These are phyloP conservation scores for Rapana venosa DNA, from an alignment of 2,888 invertebrate species.

Conservation along the genomic window DNA sequence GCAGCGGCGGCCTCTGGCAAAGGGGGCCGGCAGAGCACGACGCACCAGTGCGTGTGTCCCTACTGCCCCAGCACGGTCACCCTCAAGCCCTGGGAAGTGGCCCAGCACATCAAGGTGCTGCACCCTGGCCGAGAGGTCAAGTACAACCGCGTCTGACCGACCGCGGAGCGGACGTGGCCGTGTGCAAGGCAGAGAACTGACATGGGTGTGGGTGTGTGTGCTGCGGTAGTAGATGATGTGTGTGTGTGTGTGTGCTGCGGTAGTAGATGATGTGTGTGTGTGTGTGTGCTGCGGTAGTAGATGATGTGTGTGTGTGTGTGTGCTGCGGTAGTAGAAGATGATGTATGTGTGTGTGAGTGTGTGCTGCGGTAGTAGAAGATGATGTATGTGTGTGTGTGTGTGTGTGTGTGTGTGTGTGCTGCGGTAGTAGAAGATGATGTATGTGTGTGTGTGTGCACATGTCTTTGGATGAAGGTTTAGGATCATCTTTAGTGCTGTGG, in stretches of 20 bases:
- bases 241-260: neutral
- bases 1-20: neutral
- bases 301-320: too few relatives aligned
- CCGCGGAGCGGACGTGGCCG: neutral
- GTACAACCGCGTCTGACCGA: slow-evolving; percentile 40
- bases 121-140: slow-evolving; percentile 60
- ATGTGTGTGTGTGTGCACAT: too few relatives aligned
- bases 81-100: slow-evolving; percentile 57
- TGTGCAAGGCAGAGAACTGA: neutral
- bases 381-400: too few relatives aligned
- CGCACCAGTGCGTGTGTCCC: slow-evolving; percentile 47
- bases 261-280: neutral
- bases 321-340: too few relatives aligned
- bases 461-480: too few relatives aligned
- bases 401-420: too few relatives aligned
- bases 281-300: neutral
- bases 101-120: slow-evolving; percentile 65
- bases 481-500: too few relatives aligned
- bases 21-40: neutral
- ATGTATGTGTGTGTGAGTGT: too few relatives aligned
- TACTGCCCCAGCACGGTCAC: slow-evolving; percentile 44
- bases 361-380: too few relatives aligned
- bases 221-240: neutral
- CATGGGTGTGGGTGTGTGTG: too few relatives aligned
- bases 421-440: too few relatives aligned